Conservation (phyloP, 2,888 invertebrate species). For the Nasonia oneida region DNA sequence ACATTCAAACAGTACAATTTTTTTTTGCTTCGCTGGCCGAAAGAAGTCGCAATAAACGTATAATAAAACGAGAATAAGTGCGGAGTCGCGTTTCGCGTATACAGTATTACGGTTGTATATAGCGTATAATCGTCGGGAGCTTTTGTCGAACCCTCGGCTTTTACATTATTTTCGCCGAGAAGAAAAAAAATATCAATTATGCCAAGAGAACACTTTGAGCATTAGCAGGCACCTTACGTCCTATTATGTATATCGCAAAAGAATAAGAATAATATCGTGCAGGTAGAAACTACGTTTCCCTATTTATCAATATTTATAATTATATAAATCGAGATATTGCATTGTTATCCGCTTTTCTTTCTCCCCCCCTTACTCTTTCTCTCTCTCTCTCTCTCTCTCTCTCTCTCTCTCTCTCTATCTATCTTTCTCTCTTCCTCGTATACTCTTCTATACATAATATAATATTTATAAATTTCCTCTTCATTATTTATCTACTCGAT, state of each 20-base stretch:
- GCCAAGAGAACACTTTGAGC: constrained; percentile 74
- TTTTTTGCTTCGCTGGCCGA: constrained; percentile 44
- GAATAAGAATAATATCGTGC: constrained; percentile 72
- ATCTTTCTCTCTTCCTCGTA: neutral
- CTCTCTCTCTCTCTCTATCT: too few species aligned
- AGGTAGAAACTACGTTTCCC: constrained; percentile 72
- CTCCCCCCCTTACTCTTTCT: neutral
- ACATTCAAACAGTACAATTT: constrained; percentile 61
- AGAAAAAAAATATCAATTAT: constrained; percentile 47
- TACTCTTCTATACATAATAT: constrained; percentile 60
- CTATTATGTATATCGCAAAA: constrained; percentile 65
- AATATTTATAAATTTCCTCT: constrained; percentile 62
- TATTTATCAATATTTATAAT: constrained; percentile 54
- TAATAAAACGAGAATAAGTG: constrained; percentile 32
- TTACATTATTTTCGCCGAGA: neutral
- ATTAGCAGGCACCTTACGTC: constrained; percentile 74
- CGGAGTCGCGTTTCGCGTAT: constrained; percentile 4
- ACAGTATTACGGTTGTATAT: neutral
- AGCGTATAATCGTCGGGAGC: too few species aligned
- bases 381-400: too few species aligned
- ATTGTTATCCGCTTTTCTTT: constrained; percentile 51
- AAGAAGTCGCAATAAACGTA: neutral
- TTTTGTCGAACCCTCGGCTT: neutral
- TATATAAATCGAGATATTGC: constrained; percentile 62
- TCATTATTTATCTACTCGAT: constrained; percentile 61